Base-by-base conservation (phyloP, 2,113 vertebrate genomes). In the Phalacrocorax pelagicus region DNA sequence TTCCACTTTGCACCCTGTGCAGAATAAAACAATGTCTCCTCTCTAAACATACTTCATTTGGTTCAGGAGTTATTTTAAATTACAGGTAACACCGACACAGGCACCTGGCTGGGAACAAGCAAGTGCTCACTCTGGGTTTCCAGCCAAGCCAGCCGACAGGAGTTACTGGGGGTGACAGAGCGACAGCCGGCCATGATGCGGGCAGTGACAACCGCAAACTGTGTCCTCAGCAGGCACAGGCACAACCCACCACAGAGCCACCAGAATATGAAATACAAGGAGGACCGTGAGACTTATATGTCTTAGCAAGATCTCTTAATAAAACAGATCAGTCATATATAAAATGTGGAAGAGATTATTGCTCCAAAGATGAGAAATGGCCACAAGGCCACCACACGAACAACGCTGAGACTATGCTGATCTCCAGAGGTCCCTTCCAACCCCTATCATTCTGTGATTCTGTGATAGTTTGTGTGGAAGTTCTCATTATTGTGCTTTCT, bases 141-240 rank as follows among this genome's bases (percentile, higher is more conserved):
- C 17, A 27, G 40, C 82, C 13, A 36, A 36, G 26, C 36, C 54
- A 16, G 12, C 34, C 6, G 2, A 4, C 38, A 7, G 65, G 54
- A 52, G 38, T 11, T 22, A 4, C 42, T 0, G 30, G 44, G 26
- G 22, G 16, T 1, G 15, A 9, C 7, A 5, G 66, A 8, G 36
- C 12, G 5, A 19, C 47, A 44, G 81, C 20, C 36, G 12, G 79
- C 63, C 12, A 2, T 12, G 1, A 7, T 5, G 4, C 27, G 1
- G 32, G 72, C 42, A 11, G 4, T 1, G 36, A n/a, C 27, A 32
- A 2, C 11, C 7, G 7, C 1, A 12, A 42, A 15, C 34, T 1
- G 18, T 38, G 11, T 18, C 22, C 27, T 15, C 47, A 10, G 40
- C 22, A 2, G 52, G 71, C 51, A 5, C 18, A 0, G 57, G 42